Conservation (phyloP, 1,140 invertebrate genomes). For the Cotesia typhae region DNA sequence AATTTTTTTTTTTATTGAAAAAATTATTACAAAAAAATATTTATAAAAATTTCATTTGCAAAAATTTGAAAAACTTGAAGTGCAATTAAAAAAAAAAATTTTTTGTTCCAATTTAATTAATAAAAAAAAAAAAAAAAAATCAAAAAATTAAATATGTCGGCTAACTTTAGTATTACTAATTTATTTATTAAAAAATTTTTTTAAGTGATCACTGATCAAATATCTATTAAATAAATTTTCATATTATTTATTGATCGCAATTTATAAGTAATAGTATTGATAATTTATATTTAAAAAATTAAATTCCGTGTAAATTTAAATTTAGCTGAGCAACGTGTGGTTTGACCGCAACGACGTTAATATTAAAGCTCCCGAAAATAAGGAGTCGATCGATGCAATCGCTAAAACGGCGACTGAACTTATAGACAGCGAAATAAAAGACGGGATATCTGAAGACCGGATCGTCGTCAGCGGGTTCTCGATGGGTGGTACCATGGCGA, state of each 20-base stretch:
- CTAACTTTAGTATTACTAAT: too few species aligned
- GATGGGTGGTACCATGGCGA: slow-evolving; percentile 77
- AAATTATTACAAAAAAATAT: too few species aligned
- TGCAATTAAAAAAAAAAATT: neutral
- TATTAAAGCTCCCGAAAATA: slow-evolving; percentile 69
- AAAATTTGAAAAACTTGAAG: slow-evolving; percentile 15
- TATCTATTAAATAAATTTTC: neutral
- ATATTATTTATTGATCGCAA: neutral
- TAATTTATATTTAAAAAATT: slow-evolving; percentile 4
- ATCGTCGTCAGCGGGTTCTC: slow-evolving; percentile 81
- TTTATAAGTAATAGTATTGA: neutral
- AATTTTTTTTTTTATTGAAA: too few species aligned
- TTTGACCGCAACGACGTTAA: slow-evolving; percentile 72
- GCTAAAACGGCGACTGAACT: slow-evolving; percentile 68
- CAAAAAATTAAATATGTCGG: too few species aligned
- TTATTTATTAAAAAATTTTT: too few species aligned
- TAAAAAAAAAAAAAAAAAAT: too few species aligned
- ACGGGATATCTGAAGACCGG: slow-evolving; percentile 71
- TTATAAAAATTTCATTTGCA: too few species aligned
- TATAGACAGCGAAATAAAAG: slow-evolving; percentile 71
- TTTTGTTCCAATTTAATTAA: neutral
- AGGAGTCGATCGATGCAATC: slow-evolving; percentile 69
- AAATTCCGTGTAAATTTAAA: slow-evolving; percentile 21
- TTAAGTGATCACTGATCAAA: too few species aligned
- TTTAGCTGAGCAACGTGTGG: slow-evolving; percentile 73